A percentile compares a stretch with the other conserved stretches of the same genome.
Conservation (phyloP, 2,797 vertebrate species). For the Dicrostonyx torquatus region DNA sequence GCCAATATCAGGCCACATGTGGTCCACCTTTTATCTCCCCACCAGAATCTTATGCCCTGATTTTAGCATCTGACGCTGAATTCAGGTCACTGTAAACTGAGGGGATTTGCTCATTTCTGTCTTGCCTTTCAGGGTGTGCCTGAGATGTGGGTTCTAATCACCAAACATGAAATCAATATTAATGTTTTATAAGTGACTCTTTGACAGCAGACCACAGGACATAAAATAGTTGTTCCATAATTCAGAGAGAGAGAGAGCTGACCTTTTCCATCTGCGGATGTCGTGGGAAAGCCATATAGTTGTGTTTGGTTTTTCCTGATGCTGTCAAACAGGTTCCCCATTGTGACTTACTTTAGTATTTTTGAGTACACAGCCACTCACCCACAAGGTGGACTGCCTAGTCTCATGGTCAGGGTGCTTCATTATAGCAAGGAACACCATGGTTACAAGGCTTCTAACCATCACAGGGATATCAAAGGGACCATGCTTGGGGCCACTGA, state of each 20-base stretch:
- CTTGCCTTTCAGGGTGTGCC: conserved; percentile 72
- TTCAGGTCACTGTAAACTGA: conserved; percentile 84
- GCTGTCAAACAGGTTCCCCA: not conserved
- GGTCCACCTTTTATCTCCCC: conserved; percentile 87
- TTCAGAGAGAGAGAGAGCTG: not conserved
- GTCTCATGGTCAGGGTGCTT: not conserved
- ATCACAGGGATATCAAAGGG: fast-evolving
- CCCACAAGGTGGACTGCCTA: not conserved
- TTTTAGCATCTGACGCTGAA: conserved; percentile 85
- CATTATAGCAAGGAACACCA: fast-evolving
- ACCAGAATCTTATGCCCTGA: conserved; percentile 85
- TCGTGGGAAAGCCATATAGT: not conserved
- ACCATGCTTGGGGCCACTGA: not conserved
- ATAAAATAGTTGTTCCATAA: not conserved
- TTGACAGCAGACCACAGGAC: not conserved
- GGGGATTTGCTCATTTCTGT: conserved; percentile 78
- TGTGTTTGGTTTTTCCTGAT: not conserved
- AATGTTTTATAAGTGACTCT: not conserved
- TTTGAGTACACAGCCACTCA: not conserved
- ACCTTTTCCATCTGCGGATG: not conserved
- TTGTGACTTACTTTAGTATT: not conserved
- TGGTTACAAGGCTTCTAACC: not conserved
- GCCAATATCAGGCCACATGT: conserved; percentile 88
- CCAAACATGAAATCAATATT: conserved; percentile 19
- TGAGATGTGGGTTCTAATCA: conserved; percentile 77